Base-by-base conservation (phyloP, 2,888 invertebrate species). In the Tubiluchus corallicola region DNA sequence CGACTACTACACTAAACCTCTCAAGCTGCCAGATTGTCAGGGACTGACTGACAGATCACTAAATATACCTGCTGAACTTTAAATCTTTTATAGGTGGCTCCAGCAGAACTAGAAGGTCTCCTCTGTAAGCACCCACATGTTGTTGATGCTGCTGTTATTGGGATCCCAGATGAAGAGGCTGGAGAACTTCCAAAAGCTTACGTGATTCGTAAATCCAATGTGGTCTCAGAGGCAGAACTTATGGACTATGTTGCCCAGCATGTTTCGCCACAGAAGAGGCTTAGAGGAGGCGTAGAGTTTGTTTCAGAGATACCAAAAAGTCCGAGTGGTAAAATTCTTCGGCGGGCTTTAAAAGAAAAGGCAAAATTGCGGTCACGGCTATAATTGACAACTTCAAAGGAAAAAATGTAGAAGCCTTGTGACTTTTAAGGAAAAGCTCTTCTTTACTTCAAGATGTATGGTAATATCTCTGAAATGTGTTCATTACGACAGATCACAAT, bases 81-180 rank as follows among this genome's bases (percentile, higher is more conserved):
- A n/a, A n/a, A n/a, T n/a, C n/a, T n/a, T n/a, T n/a, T n/a, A n/a
- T 38, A 78, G 74, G 85, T 88, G 4, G 75, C 85, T 1, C 87
- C 87, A 2, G 84, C 85, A 1, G 87, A 88, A 66, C 64, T 90
- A 37, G 88, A 90, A 64, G 76, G 76, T 15, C 56, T 87, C 41
- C 62, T 88, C 37, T 65, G 83, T 43, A 74, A 74, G 29, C 75
- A 81, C 66, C 68, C 72, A 1, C 72, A 71, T 44, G 73, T 87
- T 42, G 71, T 73, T 45, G 84, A 87, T 57, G 78, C 73, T 17
- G 85, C 79, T 21, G 87, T 88, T 21, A 73, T 84, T 55, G 87
- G 84, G 15, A 60, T 73, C 42, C 76, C 80, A n/a, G n/a, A n/a
- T n/a, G 63, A 68, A 0, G 60, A 63, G 5, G 68, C 68, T 21